Percentiles rank a stretch among this genome's conserved stretches.
phyloP scores from a whole-genome alignment of 2,797 vertebrate genomes.

The Calcarius lapponicus region DNA sequence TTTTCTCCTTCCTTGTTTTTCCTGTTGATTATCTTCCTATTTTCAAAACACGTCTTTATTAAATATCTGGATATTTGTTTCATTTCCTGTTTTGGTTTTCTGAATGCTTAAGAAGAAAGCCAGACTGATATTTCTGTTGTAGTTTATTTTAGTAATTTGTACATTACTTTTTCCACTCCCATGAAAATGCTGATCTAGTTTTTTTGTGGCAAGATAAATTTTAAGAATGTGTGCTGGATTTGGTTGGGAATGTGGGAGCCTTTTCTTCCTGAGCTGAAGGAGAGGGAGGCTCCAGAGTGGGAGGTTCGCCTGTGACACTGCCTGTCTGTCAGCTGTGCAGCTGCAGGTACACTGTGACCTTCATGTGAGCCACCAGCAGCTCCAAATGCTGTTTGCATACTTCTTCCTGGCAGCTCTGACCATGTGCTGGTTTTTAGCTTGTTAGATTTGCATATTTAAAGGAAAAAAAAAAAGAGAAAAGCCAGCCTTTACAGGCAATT shows the following conservation, averaged over 20 bases:
- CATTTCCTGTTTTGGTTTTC: not conserved
- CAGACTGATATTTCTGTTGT: not conserved
- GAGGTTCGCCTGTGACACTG: not conserved
- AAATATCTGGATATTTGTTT: not conserved
- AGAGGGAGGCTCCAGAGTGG: not conserved
- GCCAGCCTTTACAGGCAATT: not conserved
- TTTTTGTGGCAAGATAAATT: not conserved
- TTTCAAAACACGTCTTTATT: not conserved
- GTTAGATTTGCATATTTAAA: not conserved
- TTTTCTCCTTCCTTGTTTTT: not conserved
- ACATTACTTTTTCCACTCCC: not conserved
- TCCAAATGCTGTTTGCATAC: not conserved
- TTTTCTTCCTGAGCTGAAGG: not conserved
- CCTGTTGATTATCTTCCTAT: not conserved
- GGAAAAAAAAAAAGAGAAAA: not conserved
- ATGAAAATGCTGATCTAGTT: not conserved
- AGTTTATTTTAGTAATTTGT: not conserved
- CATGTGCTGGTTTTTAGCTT: not conserved
- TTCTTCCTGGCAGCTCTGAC: not conserved
- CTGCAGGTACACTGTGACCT: slow-evolving; percentile 23
- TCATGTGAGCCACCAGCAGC: not conserved
- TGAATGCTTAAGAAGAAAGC: not conserved
- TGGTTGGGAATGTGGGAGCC: not conserved
- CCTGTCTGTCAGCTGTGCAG: not conserved
- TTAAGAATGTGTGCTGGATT: accelerated